Base-by-base conservation (phyloP, 2,797 vertebrate genomes). In the Halcyon badia region DNA sequence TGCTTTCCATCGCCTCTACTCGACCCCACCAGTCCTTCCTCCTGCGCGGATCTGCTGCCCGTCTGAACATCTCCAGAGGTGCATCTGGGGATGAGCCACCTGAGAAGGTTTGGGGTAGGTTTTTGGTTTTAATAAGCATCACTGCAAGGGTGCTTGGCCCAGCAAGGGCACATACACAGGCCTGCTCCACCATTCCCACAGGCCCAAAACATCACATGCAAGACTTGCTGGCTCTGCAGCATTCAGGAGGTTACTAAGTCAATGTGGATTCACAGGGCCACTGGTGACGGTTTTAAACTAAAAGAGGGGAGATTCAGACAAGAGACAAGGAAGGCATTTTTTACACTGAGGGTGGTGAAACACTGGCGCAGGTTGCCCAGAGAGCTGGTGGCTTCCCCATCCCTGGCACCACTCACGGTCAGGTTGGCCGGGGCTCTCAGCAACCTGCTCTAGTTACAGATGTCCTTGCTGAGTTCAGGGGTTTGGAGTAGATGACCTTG, bases 151-250 rank as follows among this genome's bases (percentile, higher is more conserved):
- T 42, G 3, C 42, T 69, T 70, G 19, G 8, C 25, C 10, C 17
- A n/a, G 10, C 19, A 51, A 73, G 22, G 41, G 4, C 49, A 52
- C 24, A 7, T 7, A 14, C 0, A 0, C 1, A 0, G 56, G 9
- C 14, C 16, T 44, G 4, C 25, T 75, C 22, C 52, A 66, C 22
- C 8, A 11, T 37, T 52, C 11, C 44, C 31, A 57, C 30, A 11
- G n/a, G 5, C 18, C 22, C 37, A 48, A 58, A 82, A 30, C 11
- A 19, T 9, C 70, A 39, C 26, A 9, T 2, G 9, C 11, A 16
- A 26, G 31, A 8, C 8, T 77, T 66, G 17, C 26, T 41, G 62
- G 8, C 10, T 82, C 56, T 30, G 37, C 21, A 73, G 22, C 5
- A 4, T 56, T 28, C 51, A 33, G 61, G 7, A 56, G 7, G 14